Base-by-base conservation (phyloP, 2,113 vertebrate genomes). In the Nothoprocta pentlandii region DNA sequence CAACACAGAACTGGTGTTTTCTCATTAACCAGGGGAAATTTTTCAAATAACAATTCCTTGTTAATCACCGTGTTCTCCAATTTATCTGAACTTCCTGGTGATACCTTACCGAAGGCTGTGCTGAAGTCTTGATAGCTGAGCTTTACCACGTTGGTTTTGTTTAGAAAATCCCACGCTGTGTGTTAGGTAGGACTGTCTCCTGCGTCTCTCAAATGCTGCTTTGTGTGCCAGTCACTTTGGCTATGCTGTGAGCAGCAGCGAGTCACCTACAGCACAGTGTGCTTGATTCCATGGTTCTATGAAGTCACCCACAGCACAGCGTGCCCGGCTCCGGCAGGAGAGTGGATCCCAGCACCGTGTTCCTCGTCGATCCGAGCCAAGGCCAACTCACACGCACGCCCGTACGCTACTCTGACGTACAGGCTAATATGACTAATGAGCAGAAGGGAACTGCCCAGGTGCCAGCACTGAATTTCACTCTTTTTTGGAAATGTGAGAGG, bases 221-320 rank as follows among this genome's bases (percentile, higher is more conserved):
- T 56, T n/a, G 71, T 0, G 0, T 87, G 62, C 26, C 89, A 53
- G 26, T 39, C 73, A 16, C 67, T 80, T 20, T 44, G 83, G 64
- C 21, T 66, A 54, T 13, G 20, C n/a, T 59, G 16, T 22, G 3
- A 54, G 28, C 22, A 25, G 16, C 39, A 44, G 39, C 47, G 58
- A 47, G 61, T 12, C 47, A 7, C 39, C 23, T 30, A 34, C 19
- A 51, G 53, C 4, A 2, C 11, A 58, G 42, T 0, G 0, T 11
- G 36, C 36, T 39, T 39, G 36, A 39, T 39, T 39, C 36, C 36
- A 39, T 39, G 36, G 36, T 39, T 39, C 36, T 39, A 39, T 39
- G 36, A 39, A 39, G 36, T 39, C 36, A 39, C 36, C 36, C 8
- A 39, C 36, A 39, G 36, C 36, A 39, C 36, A 8, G 36, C 36